Conservation (phyloP, 2,797 vertebrate species). For the Siniperca scherzeri region DNA sequence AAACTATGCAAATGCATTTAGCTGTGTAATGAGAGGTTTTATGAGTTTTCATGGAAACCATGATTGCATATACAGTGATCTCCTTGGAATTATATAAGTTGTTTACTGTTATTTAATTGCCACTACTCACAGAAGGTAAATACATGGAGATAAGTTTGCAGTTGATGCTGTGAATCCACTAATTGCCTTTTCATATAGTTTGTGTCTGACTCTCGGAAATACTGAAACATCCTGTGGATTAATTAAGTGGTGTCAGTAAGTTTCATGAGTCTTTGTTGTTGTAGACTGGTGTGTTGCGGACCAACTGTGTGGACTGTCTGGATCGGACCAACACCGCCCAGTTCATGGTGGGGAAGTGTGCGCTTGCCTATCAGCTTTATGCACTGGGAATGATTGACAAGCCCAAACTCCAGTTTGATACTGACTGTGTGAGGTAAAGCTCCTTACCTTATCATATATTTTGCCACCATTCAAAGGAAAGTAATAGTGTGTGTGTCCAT, state of each 20-base stretch:
- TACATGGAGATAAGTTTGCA: not conserved
- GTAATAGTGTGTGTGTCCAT: not conserved
- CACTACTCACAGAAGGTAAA: not conserved
- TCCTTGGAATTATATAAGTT: not conserved
- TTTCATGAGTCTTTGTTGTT: constrained; percentile 10
- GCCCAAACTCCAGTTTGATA: constrained; percentile 97
- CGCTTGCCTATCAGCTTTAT: constrained; percentile 96
- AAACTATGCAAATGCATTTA: constrained; percentile 9
- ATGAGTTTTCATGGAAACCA: constrained; percentile 4
- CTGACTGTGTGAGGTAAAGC: constrained; percentile 95
- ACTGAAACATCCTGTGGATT: not conserved
- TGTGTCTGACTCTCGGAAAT: not conserved
- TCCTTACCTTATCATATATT: not conserved
- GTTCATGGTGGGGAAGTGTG: constrained; percentile 99
- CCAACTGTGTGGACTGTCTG: constrained; percentile 98
- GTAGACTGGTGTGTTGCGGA: constrained; percentile 95
- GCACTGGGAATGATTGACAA: constrained; percentile 96
- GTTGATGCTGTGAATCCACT: not conserved
- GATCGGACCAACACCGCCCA: constrained; percentile 98
- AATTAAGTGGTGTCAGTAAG: not conserved
- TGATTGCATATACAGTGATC: not conserved
- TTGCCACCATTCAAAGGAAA: not conserved
- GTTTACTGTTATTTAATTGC: not conserved
- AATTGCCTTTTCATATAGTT: not conserved
- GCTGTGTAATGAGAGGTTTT: not conserved